Evolutionary conservation across 2,797 vertebrate genomes (phyloP).

Genomic region (Propithecus perrieri): DNA sequence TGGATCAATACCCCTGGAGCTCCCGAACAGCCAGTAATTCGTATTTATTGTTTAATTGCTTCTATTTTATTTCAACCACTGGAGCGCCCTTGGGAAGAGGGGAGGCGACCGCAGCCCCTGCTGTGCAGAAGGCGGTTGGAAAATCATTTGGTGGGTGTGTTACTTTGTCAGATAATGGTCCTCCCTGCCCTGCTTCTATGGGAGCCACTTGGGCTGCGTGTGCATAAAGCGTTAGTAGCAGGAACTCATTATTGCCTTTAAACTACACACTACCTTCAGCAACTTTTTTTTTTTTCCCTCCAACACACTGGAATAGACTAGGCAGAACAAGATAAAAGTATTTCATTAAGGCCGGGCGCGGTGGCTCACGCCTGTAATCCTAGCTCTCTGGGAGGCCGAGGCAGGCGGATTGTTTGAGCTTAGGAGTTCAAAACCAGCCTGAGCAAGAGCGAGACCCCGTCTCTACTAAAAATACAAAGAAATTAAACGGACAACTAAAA

Average conservation of each 20-base stretch:
- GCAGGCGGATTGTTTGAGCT: no score
- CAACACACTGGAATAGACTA: neutral
- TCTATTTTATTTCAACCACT: slow-evolving; percentile 57
- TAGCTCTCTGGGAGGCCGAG: no score
- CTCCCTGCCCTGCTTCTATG: neutral
- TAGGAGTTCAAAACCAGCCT: no score
- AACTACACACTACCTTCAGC: no score
- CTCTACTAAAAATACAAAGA: no score
- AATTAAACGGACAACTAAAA: no score
- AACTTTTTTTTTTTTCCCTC: neutral
- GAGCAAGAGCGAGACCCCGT: no score
- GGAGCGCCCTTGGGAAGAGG: neutral
- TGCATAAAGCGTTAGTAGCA: neutral
- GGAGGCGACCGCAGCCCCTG: neutral
- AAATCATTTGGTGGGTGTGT: neutral
- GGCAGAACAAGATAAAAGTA: neutral
- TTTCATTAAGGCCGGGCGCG: neutral
- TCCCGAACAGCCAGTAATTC: slow-evolving; percentile 55
- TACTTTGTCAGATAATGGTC: neutral
- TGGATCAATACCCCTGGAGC: slow-evolving; percentile 1
- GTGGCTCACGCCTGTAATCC: no score
- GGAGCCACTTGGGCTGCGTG: neutral
- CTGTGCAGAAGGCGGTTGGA: neutral
- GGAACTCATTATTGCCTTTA: neutral
- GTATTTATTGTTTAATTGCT: slow-evolving; percentile 60